Base-by-base conservation (phyloP, 2,888 invertebrate genomes). In the Yponomeuta sedellus region DNA sequence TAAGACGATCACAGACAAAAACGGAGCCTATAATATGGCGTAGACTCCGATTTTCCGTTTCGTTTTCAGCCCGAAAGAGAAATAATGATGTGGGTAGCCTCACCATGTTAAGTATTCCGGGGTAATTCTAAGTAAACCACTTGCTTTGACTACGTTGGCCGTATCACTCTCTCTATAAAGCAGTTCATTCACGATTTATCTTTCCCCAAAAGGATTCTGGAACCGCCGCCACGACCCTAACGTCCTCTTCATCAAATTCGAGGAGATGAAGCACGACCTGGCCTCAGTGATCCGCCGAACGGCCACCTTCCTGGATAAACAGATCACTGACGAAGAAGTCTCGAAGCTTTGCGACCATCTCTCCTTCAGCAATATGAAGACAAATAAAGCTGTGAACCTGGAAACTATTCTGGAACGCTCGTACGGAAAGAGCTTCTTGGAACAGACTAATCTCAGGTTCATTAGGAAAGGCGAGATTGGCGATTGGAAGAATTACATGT, bases 401-500 rank as follows among this genome's bases (percentile, higher is more conserved):
- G 94, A 95, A 68, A 87, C 92, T 2, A 85, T 95, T 57, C 81
- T 95, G 11, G 92, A 92, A 67, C 91, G 92, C 69, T 91, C 92
- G 0, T 92, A 88, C 28, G 89, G 91, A 0, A 83, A 82, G 44
- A 86, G 86, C 64, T 87, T 86, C 66, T 79, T 91, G 57, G 85
- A 90, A 22, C 88, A 92, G 61, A 91, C 92, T 0, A 81, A 92
- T 44, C 73, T 88, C 0, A 93, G 93, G 73, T 96, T 96, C 73
- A 95, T 96, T 68, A 92, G 96, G 19, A 96, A 95, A 81, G 97
- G 97, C 0, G 92, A 94, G 77, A 94, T 96, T 20, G 96, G 96
- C 0, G 96, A 96, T 74, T 95, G 95, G 96, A 94, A 93, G 74
- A 95, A 95, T 77, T 93, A 95, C 69, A 95, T 97, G 93, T 93